These are phyloP conservation scores for Drosophila kokeensis DNA, from an alignment of 2,888 invertebrate genomes.

Conservation along the genomic window DNA sequence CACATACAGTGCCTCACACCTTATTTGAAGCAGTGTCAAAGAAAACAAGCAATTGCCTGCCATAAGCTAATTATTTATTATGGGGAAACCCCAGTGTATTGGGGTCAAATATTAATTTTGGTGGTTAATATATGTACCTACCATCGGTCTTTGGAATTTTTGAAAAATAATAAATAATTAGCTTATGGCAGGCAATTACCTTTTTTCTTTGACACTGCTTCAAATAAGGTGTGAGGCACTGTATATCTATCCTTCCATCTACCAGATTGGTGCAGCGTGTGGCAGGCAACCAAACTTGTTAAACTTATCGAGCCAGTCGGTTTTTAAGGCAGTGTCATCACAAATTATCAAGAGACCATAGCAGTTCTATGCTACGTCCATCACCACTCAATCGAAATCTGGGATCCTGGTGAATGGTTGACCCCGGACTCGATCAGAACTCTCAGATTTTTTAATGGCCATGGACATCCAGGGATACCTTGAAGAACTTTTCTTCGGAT, in stretches of 20 bases:
- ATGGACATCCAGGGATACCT: not conserved
- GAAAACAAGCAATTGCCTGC: too few relatives aligned
- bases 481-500: not conserved
- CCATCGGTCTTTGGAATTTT: too few relatives aligned
- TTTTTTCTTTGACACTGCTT: too few relatives aligned
- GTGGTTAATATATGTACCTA: too few relatives aligned
- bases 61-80: too few relatives aligned
- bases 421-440: not conserved
- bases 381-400: not conserved
- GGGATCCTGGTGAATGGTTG: not conserved
- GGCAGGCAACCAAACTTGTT: not conserved
- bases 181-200: too few relatives aligned
- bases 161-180: too few relatives aligned
- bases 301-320: not conserved
- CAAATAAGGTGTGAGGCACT: too few relatives aligned
- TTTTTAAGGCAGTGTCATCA: not conserved
- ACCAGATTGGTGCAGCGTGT: not conserved
- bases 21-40: too few relatives aligned
- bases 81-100: too few relatives aligned
- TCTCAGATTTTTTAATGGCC: not conserved
- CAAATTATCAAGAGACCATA: not conserved
- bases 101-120: too few relatives aligned
- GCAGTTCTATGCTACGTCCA: not conserved
- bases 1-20: too few relatives aligned
- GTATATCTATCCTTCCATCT: not conserved